phyloP scores from a whole-genome alignment of 2,888 invertebrate species.

The Drosophila niveifrons region DNA sequence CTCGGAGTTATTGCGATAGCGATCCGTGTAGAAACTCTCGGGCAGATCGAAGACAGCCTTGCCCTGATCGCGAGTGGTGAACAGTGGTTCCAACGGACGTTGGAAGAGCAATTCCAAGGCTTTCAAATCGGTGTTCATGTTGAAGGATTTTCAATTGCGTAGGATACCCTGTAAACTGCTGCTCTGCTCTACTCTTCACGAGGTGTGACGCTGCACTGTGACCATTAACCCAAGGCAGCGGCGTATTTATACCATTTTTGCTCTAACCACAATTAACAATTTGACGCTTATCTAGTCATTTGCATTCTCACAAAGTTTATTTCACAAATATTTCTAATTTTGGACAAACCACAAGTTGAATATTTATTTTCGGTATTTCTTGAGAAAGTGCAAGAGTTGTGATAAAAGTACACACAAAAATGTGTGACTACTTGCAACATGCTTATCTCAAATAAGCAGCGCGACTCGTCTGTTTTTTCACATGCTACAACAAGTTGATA shows the following conservation, averaged over 20 bases:
- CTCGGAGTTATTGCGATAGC: slow-evolving; percentile 73
- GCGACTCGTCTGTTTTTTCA: slow-evolving; percentile 16
- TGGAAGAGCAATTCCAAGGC: slow-evolving; percentile 82
- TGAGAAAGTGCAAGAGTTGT: no score
- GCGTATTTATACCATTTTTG: slow-evolving; percentile 41
- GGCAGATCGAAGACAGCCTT: slow-evolving; percentile 83
- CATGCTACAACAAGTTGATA: slow-evolving; percentile 24
- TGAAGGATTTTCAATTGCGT: background rate
- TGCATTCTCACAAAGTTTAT: background rate
- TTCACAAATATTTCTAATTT: background rate
- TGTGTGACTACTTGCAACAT: slow-evolving; percentile 1
- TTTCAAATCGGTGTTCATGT: slow-evolving; percentile 74
- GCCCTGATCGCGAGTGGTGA: slow-evolving; percentile 82
- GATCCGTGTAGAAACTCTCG: slow-evolving; percentile 81
- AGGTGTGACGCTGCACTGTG: slow-evolving; percentile 43
- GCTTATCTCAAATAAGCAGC: slow-evolving; percentile 5
- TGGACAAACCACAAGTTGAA: slow-evolving; percentile 7
- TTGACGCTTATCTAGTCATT: background rate
- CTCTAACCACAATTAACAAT: slow-evolving; percentile 13
- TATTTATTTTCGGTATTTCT: background rate
- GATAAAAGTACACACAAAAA: background rate
- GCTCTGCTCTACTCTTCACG: slow-evolving; percentile 15
- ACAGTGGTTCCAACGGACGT: slow-evolving; percentile 84
- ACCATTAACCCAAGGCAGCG: background rate
- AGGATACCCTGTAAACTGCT: slow-evolving; percentile 9